Evolutionary conservation across 2,888 invertebrate species (phyloP).

Genomic region (Drosophila greeni): DNA sequence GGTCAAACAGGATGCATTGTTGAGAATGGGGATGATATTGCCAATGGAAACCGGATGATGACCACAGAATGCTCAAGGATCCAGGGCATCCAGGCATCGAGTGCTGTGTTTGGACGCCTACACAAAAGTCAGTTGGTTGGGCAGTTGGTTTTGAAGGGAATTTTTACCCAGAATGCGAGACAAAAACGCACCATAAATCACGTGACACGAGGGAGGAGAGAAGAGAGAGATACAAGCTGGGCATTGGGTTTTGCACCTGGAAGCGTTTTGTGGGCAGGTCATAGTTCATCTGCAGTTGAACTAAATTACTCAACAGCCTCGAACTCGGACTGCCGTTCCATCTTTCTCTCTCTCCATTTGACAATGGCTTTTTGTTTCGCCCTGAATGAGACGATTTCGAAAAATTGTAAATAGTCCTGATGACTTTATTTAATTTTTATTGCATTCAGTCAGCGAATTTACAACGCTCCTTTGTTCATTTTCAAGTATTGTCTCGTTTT

Average conservation of each 20-base stretch:
- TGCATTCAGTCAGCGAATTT: constrained; percentile 57
- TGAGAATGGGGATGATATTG: constrained; percentile 41
- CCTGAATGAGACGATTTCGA: constrained; percentile 57
- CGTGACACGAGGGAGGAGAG: constrained; percentile 29
- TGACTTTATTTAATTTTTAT: constrained; percentile 74
- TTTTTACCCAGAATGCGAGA: constrained; percentile 53
- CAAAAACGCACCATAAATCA: constrained; percentile 63
- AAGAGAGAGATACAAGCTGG: constrained; percentile 13
- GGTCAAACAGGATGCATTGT: constrained; percentile 54
- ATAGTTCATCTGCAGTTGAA: constrained; percentile 35
- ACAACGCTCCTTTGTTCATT: constrained; percentile 45
- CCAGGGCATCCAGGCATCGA: constrained; percentile 40
- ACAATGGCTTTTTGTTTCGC: constrained; percentile 52
- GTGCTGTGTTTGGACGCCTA: constrained; percentile 65
- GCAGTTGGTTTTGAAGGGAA: constrained; percentile 49
- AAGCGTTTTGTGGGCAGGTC: constrained; percentile 54
- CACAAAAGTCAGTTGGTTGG: constrained; percentile 56
- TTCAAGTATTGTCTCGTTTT: constrained; percentile 43
- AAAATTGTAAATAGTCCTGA: constrained; percentile 69
- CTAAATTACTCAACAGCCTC: constrained; percentile 66
- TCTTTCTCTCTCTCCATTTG: constrained; percentile 42
- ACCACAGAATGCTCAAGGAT: constrained; percentile 46
- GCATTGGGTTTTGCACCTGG: constrained; percentile 62
- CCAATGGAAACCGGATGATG: constrained; percentile 37
- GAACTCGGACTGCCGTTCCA: constrained; percentile 30